These are phyloP conservation scores for Anhinga anhinga DNA, from an alignment of 2,113 vertebrate genomes.

Conservation along the genomic window DNA sequence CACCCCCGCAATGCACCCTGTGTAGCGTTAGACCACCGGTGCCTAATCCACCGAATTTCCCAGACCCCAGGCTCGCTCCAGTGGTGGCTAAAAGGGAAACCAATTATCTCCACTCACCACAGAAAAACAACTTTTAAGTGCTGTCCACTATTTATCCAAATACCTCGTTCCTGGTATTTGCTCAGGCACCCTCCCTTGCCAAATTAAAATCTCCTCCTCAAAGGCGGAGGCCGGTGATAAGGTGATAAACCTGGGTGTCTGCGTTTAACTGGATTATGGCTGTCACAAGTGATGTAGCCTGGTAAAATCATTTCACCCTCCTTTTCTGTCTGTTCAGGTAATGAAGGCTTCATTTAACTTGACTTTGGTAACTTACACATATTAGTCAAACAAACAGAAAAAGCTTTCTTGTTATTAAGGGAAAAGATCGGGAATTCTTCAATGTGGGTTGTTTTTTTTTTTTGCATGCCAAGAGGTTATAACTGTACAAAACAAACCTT, in stretches of 20 bases:
- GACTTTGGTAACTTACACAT: background rate
- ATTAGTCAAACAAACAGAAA: background rate
- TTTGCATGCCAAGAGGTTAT: background rate
- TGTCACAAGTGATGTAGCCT: background rate
- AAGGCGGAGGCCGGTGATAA: background rate
- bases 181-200: background rate
- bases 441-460: background rate
- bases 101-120: background rate
- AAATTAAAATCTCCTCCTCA: background rate
- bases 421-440: background rate
- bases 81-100: background rate
- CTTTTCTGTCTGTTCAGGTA: background rate
- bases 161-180: background rate
- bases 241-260: background rate
- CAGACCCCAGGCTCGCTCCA: fast-evolving
- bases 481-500: background rate
- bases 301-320: background rate
- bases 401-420: background rate
- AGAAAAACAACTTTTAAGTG: background rate
- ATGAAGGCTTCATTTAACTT: background rate
- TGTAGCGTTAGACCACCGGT: background rate
- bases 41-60: background rate
- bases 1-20: background rate
- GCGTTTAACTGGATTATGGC: background rate
- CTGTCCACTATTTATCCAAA: background rate